Base-by-base conservation (phyloP, 2,888 invertebrate species). In the Diarsia mendica region DNA sequence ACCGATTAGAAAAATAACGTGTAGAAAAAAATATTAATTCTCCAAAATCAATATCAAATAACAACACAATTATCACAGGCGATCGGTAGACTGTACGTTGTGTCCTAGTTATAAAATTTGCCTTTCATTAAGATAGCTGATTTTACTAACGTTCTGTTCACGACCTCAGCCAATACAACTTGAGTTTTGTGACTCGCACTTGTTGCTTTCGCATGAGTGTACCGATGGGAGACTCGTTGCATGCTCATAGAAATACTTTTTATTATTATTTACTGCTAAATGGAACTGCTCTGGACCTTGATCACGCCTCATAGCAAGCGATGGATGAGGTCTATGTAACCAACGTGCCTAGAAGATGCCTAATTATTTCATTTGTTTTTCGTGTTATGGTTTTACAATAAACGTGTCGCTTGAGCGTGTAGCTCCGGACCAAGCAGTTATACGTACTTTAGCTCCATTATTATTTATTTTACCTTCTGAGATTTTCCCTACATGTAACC, bases 381-480 rank as follows among this genome's bases (percentile, higher is more conserved):
- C 18, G 13, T 18, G 58, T 15, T 1, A 15, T 28, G 3, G 9
- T 18, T 28, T 28, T 4, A 1, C 8, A 28, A 23, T 3, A 28
- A 18, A 18, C 18, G 58, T 58, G 18, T 18, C 49, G 49, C 49
- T 49, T 5, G 15, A 53, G n/a, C n/a, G 11, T 5, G 4, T 11
- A 11, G 11, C 0, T 58, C 3, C 9, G 28, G 28, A 15, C 1
- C 23, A 13, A 23, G 55, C 2, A 1, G 58, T 28, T 28, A 58
- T 15, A 28, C 15, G 8, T 58, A 23, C n/a, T 23, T 55, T 23
- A 10, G 23, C 15, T 33, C 11, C n/a, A n/a, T n/a, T 39, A 6
- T 63, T n/a, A 63, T 39, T n/a, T 20, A 11, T 13, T 44, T 33
- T 15, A 33, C 15, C 79, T 81, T 83, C 58, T 73, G 0, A 3